Evolutionary conservation across 2,888 invertebrate genomes (phyloP).

Genomic region (Ochropleura plecta): DNA sequence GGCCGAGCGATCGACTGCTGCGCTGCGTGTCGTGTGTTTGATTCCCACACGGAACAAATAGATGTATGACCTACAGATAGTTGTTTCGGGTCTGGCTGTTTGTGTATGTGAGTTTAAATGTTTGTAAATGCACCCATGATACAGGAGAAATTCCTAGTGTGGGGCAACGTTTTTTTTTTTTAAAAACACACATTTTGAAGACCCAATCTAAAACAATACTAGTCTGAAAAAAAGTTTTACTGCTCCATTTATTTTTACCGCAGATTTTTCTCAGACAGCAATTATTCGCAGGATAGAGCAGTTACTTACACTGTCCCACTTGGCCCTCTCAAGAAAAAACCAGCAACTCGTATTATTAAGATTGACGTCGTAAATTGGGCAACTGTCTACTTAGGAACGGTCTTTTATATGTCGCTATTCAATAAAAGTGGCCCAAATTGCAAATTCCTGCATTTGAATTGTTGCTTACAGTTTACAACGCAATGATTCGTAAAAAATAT

Average conservation of each 20-base stretch:
- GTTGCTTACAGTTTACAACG: background rate
- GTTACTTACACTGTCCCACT: conserved; percentile 19
- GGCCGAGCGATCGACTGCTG: too few species aligned
- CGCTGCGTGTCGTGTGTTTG: too few species aligned
- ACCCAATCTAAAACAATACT: background rate
- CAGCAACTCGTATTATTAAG: background rate
- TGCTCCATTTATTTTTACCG: conserved; percentile 9
- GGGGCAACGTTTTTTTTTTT: too few species aligned
- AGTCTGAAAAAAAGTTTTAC: background rate
- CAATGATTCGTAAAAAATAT: background rate
- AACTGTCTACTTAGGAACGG: background rate
- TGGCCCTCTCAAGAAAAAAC: conserved; percentile 2
- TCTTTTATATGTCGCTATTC: background rate
- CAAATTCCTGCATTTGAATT: background rate
- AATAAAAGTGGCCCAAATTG: background rate
- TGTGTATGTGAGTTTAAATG: too few species aligned
- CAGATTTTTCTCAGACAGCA: conserved; percentile 6
- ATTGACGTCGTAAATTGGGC: conserved; percentile 4
- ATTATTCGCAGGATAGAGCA: conserved; percentile 29
- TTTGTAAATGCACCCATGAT: too few species aligned
- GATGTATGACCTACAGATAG: too few species aligned
- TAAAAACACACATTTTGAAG: background rate
- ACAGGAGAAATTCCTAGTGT: too few species aligned
- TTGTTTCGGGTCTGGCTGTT: too few species aligned
- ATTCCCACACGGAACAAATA: too few species aligned